Conservation (phyloP, 2,888 invertebrate species). For the Scaptomyza reducta region DNA sequence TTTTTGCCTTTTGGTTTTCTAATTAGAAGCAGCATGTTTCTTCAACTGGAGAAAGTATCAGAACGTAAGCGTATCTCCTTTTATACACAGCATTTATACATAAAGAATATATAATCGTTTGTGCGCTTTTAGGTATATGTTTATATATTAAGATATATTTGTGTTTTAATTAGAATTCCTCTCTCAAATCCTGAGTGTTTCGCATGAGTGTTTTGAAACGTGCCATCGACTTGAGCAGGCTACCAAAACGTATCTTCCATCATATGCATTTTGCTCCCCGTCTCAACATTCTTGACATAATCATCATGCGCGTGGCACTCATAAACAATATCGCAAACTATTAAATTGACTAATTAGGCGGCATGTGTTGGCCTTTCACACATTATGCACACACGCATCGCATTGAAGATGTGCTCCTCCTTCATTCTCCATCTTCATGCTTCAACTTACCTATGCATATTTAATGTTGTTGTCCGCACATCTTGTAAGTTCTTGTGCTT, state of each 20-base stretch:
- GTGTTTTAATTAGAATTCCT: conserved; percentile 67
- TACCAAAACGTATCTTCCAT: not conserved
- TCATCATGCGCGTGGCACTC: conserved; percentile 36
- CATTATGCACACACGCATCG: conserved; percentile 69
- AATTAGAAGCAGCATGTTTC: conserved; percentile 56
- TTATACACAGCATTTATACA: not conserved
- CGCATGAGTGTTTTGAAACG: conserved; percentile 41
- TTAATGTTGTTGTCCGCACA: conserved; percentile 22
- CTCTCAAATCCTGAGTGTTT: conserved; percentile 15
- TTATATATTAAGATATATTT: conserved; percentile 39
- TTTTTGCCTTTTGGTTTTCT: conserved; percentile 16
- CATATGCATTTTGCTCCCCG: not conserved
- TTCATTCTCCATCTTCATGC: not conserved
- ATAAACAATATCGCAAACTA: conserved; percentile 72
- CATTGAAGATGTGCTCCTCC: conserved; percentile 21
- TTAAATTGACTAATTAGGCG: conserved; percentile 73
- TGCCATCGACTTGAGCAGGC: conserved; percentile 54
- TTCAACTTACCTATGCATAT: conserved; percentile 45
- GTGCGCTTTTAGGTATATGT: conserved; percentile 39
- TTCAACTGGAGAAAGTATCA: conserved; percentile 3
- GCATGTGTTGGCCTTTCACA: conserved; percentile 51
- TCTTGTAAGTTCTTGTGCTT: not conserved
- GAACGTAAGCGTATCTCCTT: not conserved
- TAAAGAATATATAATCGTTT: conserved; percentile 62
- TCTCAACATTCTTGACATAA: conserved; percentile 18